Evolutionary conservation across 1,140 invertebrate genomes (phyloP), one percentile per base, ranked within the genome.

Genomic region (Daktulosphaira vitifoliae): DNA sequence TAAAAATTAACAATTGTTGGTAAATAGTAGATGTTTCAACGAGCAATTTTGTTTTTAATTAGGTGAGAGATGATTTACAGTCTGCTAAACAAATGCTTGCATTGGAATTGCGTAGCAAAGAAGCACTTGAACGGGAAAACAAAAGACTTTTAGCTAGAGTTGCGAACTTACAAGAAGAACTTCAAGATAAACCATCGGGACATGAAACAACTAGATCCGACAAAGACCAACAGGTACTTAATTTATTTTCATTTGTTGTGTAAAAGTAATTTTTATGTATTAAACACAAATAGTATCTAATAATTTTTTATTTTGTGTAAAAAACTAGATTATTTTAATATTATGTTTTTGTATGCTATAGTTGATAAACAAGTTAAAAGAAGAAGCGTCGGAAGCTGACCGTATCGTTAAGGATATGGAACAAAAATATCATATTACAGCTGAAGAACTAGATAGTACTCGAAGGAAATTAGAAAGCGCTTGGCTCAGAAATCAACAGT

Each of bases 11-110:
- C 9, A 23, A 20, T 20, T 23, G 16, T 38, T n/a, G n/a, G n/a
- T n/a, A n/a, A n/a, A n/a, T n/a, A 23, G 20, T 25, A 56, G 13
- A 6, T 13, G 11, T 11, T 9, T 5, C 6, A 65, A 4, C 15
- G 23, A 38, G n/a, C n/a, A n/a, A n/a, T n/a, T n/a, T 48, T 48
- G 20, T 65, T 54, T 29, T 23, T 26, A 16, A 33, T 23, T 91
- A n/a, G 56, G 56, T 62, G 0, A 80, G 90, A 66, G 90, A 93
- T 70, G 90, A 92, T 74, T 78, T 93, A 38, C 90, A 92, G 73
- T 91, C 88, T 65, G 91, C 89, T 2, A 93, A 93, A 76, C 89
- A 92, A 76, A 85, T 92, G 79, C 76, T 93, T 66, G 89, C 89
- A 2, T 77, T 90, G 46, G 90, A 93, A 76, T 75, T 92, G 67